A percentile compares a stretch with the other conserved stretches of the same genome.
Conservation (phyloP, 2,113 vertebrate species). For the Corythornis madagascariensis region DNA sequence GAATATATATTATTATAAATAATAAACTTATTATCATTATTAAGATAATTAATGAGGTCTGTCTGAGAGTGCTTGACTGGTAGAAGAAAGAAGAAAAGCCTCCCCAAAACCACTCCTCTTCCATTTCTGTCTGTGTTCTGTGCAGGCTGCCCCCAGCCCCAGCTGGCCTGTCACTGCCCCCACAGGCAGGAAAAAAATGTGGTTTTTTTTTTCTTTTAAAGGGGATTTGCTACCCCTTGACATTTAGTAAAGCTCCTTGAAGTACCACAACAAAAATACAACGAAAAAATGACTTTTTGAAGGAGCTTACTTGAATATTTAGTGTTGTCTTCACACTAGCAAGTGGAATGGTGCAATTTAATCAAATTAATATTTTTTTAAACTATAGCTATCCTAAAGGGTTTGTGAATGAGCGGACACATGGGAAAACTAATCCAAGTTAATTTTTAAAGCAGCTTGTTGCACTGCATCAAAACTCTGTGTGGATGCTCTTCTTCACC, state of each 20-base stretch:
- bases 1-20: too few species aligned
- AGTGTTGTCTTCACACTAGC: not conserved
- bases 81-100: too few species aligned
- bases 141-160: too few species aligned
- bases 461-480: not conserved
- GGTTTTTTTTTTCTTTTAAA: too few species aligned
- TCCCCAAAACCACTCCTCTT: too few species aligned
- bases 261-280: not conserved
- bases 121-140: too few species aligned
- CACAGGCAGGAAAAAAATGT: too few species aligned
- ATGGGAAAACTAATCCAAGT: not conserved
- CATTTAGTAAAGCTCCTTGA: not conserved
- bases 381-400: not conserved
- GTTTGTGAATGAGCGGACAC: not conserved
- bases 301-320: not conserved
- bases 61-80: too few species aligned
- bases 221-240: too few species aligned
- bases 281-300: not conserved
- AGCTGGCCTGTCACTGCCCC: too few species aligned
- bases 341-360: not conserved
- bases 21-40: too few species aligned
- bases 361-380: slow-evolving; percentile 2
- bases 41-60: too few species aligned
- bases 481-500: not conserved
- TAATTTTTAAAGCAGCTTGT: not conserved